phyloP scores from a whole-genome alignment of 92 coral and sea anemone species.

The Phenganax stokvisi region DNA sequence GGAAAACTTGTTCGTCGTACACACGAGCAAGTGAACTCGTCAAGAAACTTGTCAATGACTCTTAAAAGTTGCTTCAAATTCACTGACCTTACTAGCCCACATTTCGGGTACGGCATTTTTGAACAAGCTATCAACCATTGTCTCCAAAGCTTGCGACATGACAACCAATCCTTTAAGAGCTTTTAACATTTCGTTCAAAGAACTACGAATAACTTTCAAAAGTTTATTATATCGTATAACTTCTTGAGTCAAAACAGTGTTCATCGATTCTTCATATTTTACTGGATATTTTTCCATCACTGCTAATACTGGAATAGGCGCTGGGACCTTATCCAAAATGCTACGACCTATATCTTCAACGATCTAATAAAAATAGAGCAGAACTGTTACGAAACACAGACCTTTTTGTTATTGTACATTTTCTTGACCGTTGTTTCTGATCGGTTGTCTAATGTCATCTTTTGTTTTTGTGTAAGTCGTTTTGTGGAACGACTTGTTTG shows the following conservation, averaged over 20 bases:
- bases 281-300: slow-evolving; percentile 97
- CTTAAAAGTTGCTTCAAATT: neutral
- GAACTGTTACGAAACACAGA: too few species aligned
- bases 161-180: slow-evolving; percentile 96
- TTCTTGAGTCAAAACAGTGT: slow-evolving; percentile 92
- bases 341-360: slow-evolving; percentile 88
- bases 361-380: slow-evolving; percentile 49
- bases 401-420: too few species aligned
- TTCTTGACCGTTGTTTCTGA: too few species aligned
- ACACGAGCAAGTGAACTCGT: too few species aligned
- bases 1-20: too few species aligned
- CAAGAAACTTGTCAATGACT: too few species aligned
- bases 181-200: slow-evolving; percentile 88
- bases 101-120: slow-evolving; percentile 86
- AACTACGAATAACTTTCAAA: slow-evolving; percentile 64
- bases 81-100: slow-evolving; percentile 94
- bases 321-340: slow-evolving; percentile 83
- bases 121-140: slow-evolving; percentile 92
- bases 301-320: slow-evolving; percentile 76
- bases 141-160: slow-evolving; percentile 98
- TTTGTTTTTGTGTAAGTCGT: too few species aligned
- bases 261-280: slow-evolving; percentile 95
- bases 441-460: too few species aligned
- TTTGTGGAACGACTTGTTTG: too few species aligned
- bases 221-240: slow-evolving; percentile 91